Evolutionary conservation across 2,797 vertebrate genomes (phyloP).

Genomic region (Forpus xanthops): DNA sequence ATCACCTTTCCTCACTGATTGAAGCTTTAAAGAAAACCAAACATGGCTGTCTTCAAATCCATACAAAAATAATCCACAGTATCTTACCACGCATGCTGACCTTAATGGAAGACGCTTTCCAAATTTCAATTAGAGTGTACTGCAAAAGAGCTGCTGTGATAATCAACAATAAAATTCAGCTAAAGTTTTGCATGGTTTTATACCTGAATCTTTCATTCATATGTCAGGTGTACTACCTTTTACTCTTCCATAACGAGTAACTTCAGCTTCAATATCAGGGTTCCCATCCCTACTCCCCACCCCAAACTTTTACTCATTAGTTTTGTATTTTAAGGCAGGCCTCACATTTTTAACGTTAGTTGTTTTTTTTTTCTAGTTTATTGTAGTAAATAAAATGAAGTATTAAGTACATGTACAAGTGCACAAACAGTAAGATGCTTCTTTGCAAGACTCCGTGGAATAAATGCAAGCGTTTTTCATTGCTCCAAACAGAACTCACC

Average conservation of each 20-base stretch:
- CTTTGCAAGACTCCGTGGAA: background rate
- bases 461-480: background rate
- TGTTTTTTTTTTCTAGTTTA: background rate
- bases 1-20: background rate
- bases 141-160: background rate
- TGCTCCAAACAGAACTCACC: background rate
- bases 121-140: background rate
- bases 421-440: background rate
- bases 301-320: background rate
- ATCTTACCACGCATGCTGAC: background rate
- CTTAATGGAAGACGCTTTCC: background rate
- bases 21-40: background rate
- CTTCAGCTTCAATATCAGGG: background rate
- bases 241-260: background rate
- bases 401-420: background rate
- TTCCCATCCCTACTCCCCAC: background rate
- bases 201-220: background rate
- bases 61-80: background rate
- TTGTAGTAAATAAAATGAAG: background rate
- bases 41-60: background rate
- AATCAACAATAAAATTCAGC: background rate
- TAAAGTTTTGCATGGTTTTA: background rate
- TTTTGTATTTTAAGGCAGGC: background rate
- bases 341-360: background rate
- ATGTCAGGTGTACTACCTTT: background rate